A percentile compares a stretch with the other conserved stretches of the same genome.
Evolutionary conservation across 2,888 invertebrate genomes (phyloP).

Genomic region (Limnephilus lunatus): DNA sequence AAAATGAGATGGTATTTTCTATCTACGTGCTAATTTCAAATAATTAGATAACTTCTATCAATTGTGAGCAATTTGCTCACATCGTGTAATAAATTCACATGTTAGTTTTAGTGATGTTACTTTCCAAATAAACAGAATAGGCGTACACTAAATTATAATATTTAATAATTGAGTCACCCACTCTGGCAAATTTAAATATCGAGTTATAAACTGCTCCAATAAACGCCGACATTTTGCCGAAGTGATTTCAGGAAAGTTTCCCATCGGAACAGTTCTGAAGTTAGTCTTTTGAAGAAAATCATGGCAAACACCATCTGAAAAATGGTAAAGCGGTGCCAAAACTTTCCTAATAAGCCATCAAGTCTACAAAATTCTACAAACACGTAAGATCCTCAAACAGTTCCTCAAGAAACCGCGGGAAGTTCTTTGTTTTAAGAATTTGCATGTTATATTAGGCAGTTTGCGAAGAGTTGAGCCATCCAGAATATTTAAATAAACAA

Average conservation of each 20-base stretch:
- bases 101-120: neutral
- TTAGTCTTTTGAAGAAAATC: constrained; percentile 42
- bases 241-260: constrained; percentile 36
- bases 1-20: neutral
- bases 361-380: constrained; percentile 36
- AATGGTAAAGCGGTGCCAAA: constrained; percentile 41
- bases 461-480: constrained; percentile 8
- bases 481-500: constrained; percentile 19
- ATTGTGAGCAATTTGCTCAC: neutral
- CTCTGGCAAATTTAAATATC: neutral
- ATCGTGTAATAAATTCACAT: neutral
- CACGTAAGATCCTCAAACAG: constrained; percentile 40
- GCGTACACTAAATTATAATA: neutral
- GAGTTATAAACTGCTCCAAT: constrained; percentile 10
- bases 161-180: neutral
- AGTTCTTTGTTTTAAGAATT: constrained; percentile 38
- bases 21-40: too few relatives aligned
- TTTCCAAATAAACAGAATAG: neutral
- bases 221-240: constrained; percentile 28
- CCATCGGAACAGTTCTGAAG: constrained; percentile 30
- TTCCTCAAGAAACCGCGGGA: constrained; percentile 16
- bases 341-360: constrained; percentile 52
- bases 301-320: constrained; percentile 47
- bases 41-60: neutral
- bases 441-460: constrained; percentile 41